Evolutionary conservation across 2,888 invertebrate species (phyloP).

Genomic region (Nymphalis c-album): DNA sequence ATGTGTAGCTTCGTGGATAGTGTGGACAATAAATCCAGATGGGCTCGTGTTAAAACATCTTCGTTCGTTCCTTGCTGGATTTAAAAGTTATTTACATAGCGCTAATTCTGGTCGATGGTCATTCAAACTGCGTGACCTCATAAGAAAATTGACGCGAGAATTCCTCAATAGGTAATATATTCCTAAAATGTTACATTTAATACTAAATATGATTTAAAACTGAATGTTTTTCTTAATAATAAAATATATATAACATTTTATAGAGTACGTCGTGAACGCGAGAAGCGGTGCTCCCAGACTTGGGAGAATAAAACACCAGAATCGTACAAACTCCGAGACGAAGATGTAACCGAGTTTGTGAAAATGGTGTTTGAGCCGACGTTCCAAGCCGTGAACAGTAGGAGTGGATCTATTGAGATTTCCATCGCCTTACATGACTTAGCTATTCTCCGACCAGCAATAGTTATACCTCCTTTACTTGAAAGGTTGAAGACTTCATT

Average conservation of each 20-base stretch:
- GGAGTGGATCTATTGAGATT: constrained; percentile 83
- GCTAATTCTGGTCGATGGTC: constrained; percentile 94
- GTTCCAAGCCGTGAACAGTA: constrained; percentile 90
- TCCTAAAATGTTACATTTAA: neutral
- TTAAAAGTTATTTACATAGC: constrained; percentile 94
- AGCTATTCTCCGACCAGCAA: constrained; percentile 88
- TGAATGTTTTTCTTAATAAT: neutral
- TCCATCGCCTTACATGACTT: constrained; percentile 87
- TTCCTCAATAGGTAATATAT: constrained; percentile 81
- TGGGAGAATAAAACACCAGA: constrained; percentile 88
- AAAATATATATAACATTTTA: constrained; percentile 40
- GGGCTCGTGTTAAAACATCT: constrained; percentile 87
- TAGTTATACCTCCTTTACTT: constrained; percentile 90
- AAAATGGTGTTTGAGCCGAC: constrained; percentile 87
- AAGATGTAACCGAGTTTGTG: constrained; percentile 91
- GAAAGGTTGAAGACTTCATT: constrained; percentile 90
- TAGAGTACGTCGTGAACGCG: constrained; percentile 85
- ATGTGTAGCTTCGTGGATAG: constrained; percentile 82
- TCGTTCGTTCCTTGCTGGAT: constrained; percentile 88
- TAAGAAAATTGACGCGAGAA: constrained; percentile 85
- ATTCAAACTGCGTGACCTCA: constrained; percentile 83
- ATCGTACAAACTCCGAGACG: constrained; percentile 86
- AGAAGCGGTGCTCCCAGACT: constrained; percentile 74
- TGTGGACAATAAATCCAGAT: constrained; percentile 84
- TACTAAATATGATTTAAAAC: neutral